Evolutionary conservation across 1,140 invertebrate species (phyloP), one percentile per base, ranked within the genome.

Genomic region (Rhyzopertha dominica): DNA sequence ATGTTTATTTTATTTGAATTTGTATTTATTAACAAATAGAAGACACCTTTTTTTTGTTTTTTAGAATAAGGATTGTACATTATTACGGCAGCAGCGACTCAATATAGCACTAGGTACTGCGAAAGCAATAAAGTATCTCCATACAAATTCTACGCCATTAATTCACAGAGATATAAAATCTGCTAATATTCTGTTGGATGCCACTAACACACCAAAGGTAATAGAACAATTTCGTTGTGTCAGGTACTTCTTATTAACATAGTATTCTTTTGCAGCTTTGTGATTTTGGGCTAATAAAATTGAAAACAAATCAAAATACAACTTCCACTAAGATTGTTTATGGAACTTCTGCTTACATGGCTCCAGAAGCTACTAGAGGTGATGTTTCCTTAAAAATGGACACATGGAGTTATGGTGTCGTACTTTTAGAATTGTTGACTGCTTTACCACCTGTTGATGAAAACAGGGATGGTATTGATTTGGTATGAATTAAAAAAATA

Each of bases 161-260:
- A 76, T 87, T 47, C 84, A 88, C 62, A 70, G 84, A 44, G 85
- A 88, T 68, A 76, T 88, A 12, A 87, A 88, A 68, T 80, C 77
- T 65, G 81, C 83, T 1, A 88, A 88, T 67, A 80, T 87, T 62
- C 64, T 87, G 18, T 59, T 87, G 8, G 81, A 82, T 58, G 65
- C 65, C 32, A 63, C 77, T 37, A 74, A 75, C 54, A 66, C 71
- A 16, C 76, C 83, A 1, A 87, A 83, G 71, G 80, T 81, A 70
- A 52, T 42, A 37, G 9, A 35, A 49, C 13, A n/a, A 29, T 12
- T 1, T 50, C 32, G 28, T 43, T 7, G 22, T 43, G 22, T 17
- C 42, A 17, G 51, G 4, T 38, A 13, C 23, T 29, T 14, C 42
- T 49, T 56, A 12, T 26, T 35, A 38, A 7, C 23, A 18, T 37